A percentile compares a stretch with the other conserved stretches of the same genome.
Conservation (phyloP, 2,888 invertebrate species). For the Tetanocera ferruginea region DNA sequence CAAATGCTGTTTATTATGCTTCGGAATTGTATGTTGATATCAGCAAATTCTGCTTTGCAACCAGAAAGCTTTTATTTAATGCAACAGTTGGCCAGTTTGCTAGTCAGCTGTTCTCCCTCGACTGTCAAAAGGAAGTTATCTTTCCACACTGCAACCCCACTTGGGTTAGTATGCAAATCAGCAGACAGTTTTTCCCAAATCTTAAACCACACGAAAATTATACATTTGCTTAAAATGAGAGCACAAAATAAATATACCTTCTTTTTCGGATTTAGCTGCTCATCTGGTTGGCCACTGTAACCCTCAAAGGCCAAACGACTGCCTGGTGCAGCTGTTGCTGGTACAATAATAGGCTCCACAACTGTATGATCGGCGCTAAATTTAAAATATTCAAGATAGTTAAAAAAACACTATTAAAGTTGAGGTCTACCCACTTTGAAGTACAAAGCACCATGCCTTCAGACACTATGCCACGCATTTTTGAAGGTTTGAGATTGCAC, state of each 20-base stretch:
- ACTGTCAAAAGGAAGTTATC: constrained; percentile 81
- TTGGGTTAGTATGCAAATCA: constrained; percentile 80
- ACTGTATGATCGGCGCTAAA: constrained; percentile 80
- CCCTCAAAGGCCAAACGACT: constrained; percentile 88
- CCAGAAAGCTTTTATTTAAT: constrained; percentile 76
- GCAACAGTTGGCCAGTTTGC: constrained; percentile 84
- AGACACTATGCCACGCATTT: constrained; percentile 93
- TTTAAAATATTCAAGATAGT: background rate
- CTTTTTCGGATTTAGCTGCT: constrained; percentile 93
- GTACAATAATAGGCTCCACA: constrained; percentile 89
- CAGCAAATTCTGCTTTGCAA: too few species aligned
- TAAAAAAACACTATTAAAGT: background rate
- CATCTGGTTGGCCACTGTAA: constrained; percentile 85
- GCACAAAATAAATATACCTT: constrained; percentile 73
- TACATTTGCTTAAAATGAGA: background rate
- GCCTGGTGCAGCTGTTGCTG: constrained; percentile 82
- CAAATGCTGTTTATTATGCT: too few species aligned
- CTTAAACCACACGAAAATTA: constrained; percentile 41
- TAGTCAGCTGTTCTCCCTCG: constrained; percentile 80
- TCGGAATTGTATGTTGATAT: too few species aligned
- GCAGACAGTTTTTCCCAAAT: constrained; percentile 91
- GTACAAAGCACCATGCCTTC: constrained; percentile 96
- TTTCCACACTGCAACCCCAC: constrained; percentile 87
- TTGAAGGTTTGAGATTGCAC: constrained; percentile 96
- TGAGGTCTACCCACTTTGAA: constrained; percentile 72